Conservation (phyloP, 2,888 invertebrate species). For the Argyresthia albistria region DNA sequence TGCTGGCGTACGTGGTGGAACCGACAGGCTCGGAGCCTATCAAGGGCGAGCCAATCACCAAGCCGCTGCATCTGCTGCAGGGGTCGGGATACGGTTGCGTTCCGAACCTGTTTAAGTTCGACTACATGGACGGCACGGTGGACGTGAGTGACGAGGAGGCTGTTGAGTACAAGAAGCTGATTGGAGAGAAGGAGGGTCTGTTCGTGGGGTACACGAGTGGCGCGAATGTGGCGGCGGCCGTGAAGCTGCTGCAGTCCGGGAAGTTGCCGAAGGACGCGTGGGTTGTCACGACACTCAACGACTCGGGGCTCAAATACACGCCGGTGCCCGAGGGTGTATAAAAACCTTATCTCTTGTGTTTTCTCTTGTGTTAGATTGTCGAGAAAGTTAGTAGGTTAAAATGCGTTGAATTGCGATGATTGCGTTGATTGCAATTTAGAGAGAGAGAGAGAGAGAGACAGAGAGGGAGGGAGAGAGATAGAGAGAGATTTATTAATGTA, state of each 20-base stretch:
- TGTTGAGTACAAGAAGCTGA: constrained; percentile 36
- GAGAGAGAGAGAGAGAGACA: no score
- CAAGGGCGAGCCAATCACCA: constrained; percentile 46
- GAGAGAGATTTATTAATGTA: no score
- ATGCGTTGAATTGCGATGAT: no score
- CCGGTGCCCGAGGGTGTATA: constrained; percentile 29
- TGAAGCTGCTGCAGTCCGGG: constrained; percentile 48
- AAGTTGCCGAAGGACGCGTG: constrained; percentile 45
- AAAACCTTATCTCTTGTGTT: no score
- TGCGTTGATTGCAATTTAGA: no score
- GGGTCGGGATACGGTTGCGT: constrained; percentile 59
- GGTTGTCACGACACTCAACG: constrained; percentile 52
- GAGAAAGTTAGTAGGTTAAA: no score
- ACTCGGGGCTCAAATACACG: constrained; percentile 55
- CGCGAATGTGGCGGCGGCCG: constrained; percentile 57
- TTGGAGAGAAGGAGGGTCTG: constrained; percentile 54
- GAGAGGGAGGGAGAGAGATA: no score
- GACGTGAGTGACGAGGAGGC: constrained; percentile 52
- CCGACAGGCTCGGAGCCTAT: constrained; percentile 54
- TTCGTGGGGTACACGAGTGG: constrained; percentile 61
- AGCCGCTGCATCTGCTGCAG: constrained; percentile 56
- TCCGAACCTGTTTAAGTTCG: constrained; percentile 48
- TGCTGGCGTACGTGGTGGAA: constrained; percentile 50
- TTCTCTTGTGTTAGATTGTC: no score
- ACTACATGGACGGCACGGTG: constrained; percentile 48